Evolutionary conservation across 2,113 vertebrate species (phyloP).

Genomic region (Calidris pygmaea): DNA sequence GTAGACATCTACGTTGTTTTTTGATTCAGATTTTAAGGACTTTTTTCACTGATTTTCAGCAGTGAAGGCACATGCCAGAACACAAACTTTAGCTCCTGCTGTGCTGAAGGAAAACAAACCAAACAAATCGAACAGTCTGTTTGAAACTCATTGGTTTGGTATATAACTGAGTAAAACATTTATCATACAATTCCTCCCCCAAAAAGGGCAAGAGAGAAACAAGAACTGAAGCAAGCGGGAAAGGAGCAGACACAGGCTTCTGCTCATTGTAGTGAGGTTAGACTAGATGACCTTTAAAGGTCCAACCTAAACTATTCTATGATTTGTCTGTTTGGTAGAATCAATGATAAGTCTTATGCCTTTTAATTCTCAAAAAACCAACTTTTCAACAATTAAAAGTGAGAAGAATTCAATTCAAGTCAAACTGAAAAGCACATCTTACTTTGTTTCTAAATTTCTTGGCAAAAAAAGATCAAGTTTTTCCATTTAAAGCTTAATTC

Average conservation of each 20-base stretch:
- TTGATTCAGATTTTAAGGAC: neutral
- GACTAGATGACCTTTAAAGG: neutral
- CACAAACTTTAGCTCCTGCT: neutral
- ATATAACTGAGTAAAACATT: neutral
- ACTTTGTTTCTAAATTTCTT: neutral
- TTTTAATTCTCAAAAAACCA: neutral
- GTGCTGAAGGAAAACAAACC: neutral
- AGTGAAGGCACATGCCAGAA: neutral
- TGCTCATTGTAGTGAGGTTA: too few species aligned
- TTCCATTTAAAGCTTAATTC: neutral
- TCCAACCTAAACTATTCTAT: neutral
- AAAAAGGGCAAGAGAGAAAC: neutral
- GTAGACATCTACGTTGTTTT: rapidly evolving
- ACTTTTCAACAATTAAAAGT: neutral
- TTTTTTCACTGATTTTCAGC: neutral
- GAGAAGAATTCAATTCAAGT: neutral
- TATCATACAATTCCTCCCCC: neutral
- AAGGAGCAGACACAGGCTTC: neutral
- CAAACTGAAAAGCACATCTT: neutral
- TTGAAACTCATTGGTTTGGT: neutral
- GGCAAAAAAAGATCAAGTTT: neutral
- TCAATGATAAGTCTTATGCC: neutral
- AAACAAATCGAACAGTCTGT: neutral
- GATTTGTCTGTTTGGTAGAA: neutral
- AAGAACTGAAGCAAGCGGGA: neutral